Base-by-base conservation (phyloP, 2,888 invertebrate species). In the Nasonovia ribisnigri region DNA sequence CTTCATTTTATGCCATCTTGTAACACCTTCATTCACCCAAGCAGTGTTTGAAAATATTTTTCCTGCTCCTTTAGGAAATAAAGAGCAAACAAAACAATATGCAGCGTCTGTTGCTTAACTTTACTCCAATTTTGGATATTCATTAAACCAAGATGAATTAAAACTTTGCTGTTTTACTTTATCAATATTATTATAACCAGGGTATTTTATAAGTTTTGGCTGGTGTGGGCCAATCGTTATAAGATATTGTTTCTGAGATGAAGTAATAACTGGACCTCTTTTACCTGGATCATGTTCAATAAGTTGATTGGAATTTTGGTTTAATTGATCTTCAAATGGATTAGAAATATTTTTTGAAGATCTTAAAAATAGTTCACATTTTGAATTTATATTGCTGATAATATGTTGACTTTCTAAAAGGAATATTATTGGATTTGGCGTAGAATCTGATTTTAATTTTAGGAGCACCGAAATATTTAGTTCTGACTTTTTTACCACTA, bases 211-310 rank as follows among this genome's bases (percentile, higher is more conserved):
- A 42, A 84, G 42, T 84, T 84, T 84, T 84, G 84, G 84, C 24
- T 84, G 26, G 42, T 84, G 84, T 84, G 84, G 42, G 43, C 84
- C 84, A 6, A 84, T 43, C 43, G 36, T 43, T 84, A 84, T 84
- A 43, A 84, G 84, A 43, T 84, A 84, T 3, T 42, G 43, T 43
- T 8, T 84, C 43, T 84, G 84, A 42, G 43, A 84, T 84, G 42
- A 84, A 84, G 43, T 84, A 84, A 84, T 43, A 43, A 43, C 84
- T 84, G 26, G 84, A 5, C 84, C 84, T 84, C 84, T 84, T 84
- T 84, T 84, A 84, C 84, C 42, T 84, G 42, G 43, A 84, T 84
- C 77, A 36, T 77, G 20, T 77, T 77, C 77, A 84, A 84, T 84
- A 42, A 84, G 84, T 42, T 84, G 84, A 84, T 84, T 84, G 42